Base-by-base conservation (phyloP, 1,140 invertebrate genomes). In the Lethocerus indicus region DNA sequence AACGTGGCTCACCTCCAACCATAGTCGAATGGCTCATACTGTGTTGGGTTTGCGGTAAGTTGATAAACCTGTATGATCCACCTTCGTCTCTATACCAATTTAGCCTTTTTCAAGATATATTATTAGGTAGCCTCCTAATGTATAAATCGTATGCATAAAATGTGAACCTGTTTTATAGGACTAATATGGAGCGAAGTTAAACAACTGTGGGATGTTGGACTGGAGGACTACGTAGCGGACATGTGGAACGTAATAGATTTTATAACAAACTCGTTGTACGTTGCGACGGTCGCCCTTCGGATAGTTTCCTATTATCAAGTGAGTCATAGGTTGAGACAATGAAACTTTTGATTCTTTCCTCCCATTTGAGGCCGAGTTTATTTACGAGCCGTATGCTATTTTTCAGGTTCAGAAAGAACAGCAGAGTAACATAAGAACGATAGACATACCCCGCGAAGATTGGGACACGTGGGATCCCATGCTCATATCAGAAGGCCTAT, bases 211-310 rank as follows among this genome's bases (percentile, higher is more conserved):
- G 89, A 96, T 65, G 87, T 93, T 53, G 94, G 94, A 0, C 70
- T 95, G 21, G 81, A 89, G 58, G 91, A 96, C 62, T 98, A 98
- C 63, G 79, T 90, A 28, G 83, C 86, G 57, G 93, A 98, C 67
- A 96, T 97, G 91, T 98, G 94, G 94, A 98, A 98, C 66, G 91
- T 98, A 43, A 86, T 98, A 53, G 94, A 98, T 69, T 98, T 98
- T 66, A 87, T 95, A 47, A 98, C 93, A 18, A 98, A 97, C 68
- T 92, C 92, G 3, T 68, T 97, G 14, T 98, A 98, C 65, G 89
- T 98, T 40, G 91, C 92, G 37, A 97, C 92, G 1, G 85, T 97
- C 25, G 90, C 90, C 2, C 71, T 98, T 24, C 74, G 94, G 43
- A 74, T 95, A 14, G 89, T 97, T 6, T 89, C 92, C 9, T 94